phyloP scores from a whole-genome alignment of 1,140 invertebrate species.

The Drosophila truncata region DNA sequence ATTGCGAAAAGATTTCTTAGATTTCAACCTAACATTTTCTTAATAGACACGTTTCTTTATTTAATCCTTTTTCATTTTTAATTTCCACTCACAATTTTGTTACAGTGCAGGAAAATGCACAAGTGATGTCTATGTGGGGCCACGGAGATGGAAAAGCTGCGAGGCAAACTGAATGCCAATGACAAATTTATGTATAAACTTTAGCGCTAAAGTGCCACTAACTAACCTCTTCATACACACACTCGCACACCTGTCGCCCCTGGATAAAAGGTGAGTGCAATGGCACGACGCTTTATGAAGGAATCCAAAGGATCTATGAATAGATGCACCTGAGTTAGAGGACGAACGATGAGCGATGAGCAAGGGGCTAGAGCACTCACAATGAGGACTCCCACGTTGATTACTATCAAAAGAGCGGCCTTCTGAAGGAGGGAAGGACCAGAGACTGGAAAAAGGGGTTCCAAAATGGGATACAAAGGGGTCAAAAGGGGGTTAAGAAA shows the following conservation, averaged over 20 bases:
- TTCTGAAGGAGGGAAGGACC: slow-evolving; percentile 14
- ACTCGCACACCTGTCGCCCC: slow-evolving; percentile 9
- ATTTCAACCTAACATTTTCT: not conserved
- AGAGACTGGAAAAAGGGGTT: slow-evolving; percentile 13
- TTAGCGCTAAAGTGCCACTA: slow-evolving; percentile 81
- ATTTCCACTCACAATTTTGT: not conserved
- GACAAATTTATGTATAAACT: slow-evolving; percentile 83
- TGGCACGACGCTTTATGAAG: slow-evolving; percentile 77
- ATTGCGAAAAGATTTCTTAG: not conserved
- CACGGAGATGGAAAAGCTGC: slow-evolving; percentile 16
- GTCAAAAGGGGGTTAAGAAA: not conserved
- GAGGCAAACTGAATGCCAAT: slow-evolving; percentile 73
- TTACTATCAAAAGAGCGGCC: slow-evolving; percentile 76
- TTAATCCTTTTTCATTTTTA: not conserved
- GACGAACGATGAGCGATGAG: slow-evolving; percentile 29
- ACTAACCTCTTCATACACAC: slow-evolving; percentile 66
- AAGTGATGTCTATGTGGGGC: slow-evolving; percentile 7
- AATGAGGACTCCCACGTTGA: slow-evolving; percentile 77
- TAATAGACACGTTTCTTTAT: too few species aligned
- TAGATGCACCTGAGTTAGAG: slow-evolving; percentile 49
- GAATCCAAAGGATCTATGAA: slow-evolving; percentile 69
- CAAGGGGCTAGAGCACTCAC: slow-evolving; percentile 51
- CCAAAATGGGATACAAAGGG: slow-evolving; percentile 13
- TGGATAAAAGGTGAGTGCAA: slow-evolving; percentile 64
- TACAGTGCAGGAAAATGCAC: slow-evolving; percentile 15